phyloP scores from a whole-genome alignment of 2,888 invertebrate genomes.

The Sinotaia quadrata region DNA sequence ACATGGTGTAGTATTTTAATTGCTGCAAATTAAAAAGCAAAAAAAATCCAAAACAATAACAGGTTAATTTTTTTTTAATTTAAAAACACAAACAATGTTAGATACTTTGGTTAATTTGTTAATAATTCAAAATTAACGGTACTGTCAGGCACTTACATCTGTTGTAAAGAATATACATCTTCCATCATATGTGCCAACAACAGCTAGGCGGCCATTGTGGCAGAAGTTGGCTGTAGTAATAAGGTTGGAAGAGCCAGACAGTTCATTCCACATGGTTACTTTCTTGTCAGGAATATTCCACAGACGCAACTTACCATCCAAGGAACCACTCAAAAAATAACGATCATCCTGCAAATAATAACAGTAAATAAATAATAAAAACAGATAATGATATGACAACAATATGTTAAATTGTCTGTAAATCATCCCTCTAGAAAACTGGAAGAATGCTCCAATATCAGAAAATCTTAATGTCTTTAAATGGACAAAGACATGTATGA shows the following conservation, averaged over 20 bases:
- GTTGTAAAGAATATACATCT: constrained; percentile 98
- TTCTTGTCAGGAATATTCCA: constrained; percentile 99
- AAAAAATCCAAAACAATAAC: background rate
- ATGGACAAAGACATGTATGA: too few species aligned
- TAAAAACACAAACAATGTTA: too few species aligned
- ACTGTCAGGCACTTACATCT: constrained; percentile 75
- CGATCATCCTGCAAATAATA: constrained; percentile 75
- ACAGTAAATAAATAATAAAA: too few species aligned
- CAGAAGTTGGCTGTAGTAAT: constrained; percentile 98
- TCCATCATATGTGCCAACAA: constrained; percentile 98
- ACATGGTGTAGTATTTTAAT: constrained; percentile 97
- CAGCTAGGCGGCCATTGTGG: constrained; percentile 97
- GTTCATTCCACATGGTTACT: constrained; percentile 97
- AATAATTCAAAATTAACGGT: background rate
- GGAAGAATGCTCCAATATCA: too few species aligned
- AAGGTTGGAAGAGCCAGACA: constrained; percentile 82
- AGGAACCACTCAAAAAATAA: constrained; percentile 96
- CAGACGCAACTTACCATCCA: constrained; percentile 97
- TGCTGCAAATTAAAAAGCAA: constrained; percentile 79
- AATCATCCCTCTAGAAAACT: too few species aligned
- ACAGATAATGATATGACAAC: too few species aligned
- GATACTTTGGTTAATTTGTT: background rate
- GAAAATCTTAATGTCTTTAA: too few species aligned
- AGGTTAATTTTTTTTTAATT: too few species aligned
- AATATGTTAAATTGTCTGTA: too few species aligned